Base-by-base conservation (phyloP, 1,140 invertebrate genomes). In the Sminthurides bifidus region DNA sequence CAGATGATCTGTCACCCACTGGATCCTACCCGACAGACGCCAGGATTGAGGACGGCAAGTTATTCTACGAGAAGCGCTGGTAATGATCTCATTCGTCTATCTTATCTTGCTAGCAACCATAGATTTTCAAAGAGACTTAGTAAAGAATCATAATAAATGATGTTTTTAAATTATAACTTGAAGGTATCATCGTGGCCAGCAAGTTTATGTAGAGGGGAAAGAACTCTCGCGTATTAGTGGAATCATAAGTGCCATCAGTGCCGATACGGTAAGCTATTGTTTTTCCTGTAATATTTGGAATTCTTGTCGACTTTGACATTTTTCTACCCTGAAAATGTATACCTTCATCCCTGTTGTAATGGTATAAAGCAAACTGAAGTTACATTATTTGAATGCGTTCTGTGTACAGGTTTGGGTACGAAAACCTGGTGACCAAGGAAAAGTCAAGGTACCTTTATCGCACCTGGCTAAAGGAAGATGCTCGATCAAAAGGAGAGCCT, bases 31-130 rank as follows among this genome's bases (percentile, higher is more conserved):
- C 23, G 12, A 58, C 66, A 27, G 89, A 92, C 66, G 86, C 85
- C 15, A 79, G 83, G 65, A 91, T 95, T 65, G 91, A 94, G 74
- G 90, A 94, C 75, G 91, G 92, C 50, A 92, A 93, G 75, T 73
- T 96, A 41, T 77, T 88, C 65, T 95, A 90, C 74, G 91, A 96
- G 72, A 81, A 88, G 65, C 78, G 87, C 72, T 96, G 91, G 92
- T 84, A 72, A 72, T 69, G 62, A 19, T 60, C 31, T 60, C 8
- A n/a, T 33, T 44, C 12, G 10, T 26, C 5, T 26, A 41, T 27
- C 44, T 43, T 5, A 15, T 2, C 8, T 23, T 40, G 43, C 2
- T 48, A 12, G 27, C 23, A 12, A 21, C 10, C 6, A 14, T 37
- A 24, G 37, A 12, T 37, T 35, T 54, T 14, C 21, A 46, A 58